Percentiles rank a stretch among this genome's conserved stretches.
Conservation (phyloP, 2,797 vertebrate genomes). For the Spinibarbus caldwelli region DNA sequence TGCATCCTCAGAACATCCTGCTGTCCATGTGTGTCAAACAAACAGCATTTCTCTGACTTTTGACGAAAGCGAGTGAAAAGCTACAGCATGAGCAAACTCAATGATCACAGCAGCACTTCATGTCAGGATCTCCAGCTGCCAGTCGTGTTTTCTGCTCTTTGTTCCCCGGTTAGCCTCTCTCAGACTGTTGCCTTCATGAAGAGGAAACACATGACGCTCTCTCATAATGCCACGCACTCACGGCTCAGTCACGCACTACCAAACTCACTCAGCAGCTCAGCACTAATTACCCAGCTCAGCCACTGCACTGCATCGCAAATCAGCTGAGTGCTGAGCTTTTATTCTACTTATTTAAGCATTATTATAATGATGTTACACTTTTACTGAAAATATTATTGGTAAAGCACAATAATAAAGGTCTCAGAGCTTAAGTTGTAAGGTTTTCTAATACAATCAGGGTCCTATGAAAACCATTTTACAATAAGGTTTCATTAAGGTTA, state of each 20-base stretch:
- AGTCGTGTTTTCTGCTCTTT: constrained; percentile 71
- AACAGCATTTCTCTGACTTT: background rate
- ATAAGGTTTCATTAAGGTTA: background rate
- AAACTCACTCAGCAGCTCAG: constrained; percentile 74
- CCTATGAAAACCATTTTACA: background rate
- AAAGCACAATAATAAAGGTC: background rate
- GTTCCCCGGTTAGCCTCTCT: constrained; percentile 75
- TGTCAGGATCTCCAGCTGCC: constrained; percentile 68
- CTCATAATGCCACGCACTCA: constrained; percentile 69
- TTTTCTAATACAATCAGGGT: background rate
- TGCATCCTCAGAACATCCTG: background rate
- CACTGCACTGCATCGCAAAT: constrained; percentile 58
- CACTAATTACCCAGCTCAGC: constrained; percentile 77
- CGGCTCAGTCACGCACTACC: constrained; percentile 71
- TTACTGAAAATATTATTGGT: constrained; percentile 55
- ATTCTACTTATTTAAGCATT: too few relatives aligned
- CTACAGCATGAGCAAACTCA: constrained; percentile 68
- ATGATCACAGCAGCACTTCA: constrained; percentile 73
- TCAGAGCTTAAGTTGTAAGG: background rate
- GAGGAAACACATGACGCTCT: constrained; percentile 61
- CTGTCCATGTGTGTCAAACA: background rate
- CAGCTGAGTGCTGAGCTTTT: too few relatives aligned
- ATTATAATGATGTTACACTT: too few relatives aligned
- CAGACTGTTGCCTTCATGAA: too few relatives aligned
- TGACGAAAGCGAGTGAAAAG: background rate